Conservation (phyloP, 2,797 vertebrate species). For the Anguilla obscura region DNA sequence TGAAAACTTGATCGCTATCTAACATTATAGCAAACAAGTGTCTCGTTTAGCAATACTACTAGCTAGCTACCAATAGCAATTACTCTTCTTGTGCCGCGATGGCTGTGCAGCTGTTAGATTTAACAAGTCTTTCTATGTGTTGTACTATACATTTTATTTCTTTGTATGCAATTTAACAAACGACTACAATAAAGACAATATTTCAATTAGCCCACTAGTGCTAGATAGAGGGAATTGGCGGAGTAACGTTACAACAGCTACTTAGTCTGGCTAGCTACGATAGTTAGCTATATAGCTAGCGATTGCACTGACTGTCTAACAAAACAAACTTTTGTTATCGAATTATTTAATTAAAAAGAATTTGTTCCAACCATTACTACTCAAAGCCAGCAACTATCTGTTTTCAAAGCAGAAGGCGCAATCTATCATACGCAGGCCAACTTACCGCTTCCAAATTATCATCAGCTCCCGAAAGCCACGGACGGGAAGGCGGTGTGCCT, state of each 20-base stretch:
- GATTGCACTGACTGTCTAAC: neutral
- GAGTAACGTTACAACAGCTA: neutral
- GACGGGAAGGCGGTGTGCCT: slow-evolving; percentile 59
- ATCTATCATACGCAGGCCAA: neutral
- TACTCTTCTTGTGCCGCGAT: neutral
- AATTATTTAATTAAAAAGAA: neutral
- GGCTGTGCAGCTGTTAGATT: neutral
- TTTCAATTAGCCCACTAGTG: neutral
- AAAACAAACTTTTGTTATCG: neutral
- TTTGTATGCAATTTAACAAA: neutral
- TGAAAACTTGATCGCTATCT: neutral
- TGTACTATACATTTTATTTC: neutral
- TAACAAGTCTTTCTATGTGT: neutral
- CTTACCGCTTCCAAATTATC: slow-evolving; percentile 48
- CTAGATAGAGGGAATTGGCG: neutral
- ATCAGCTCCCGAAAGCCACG: slow-evolving; percentile 54
- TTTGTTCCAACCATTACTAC: slow-evolving; percentile 29
- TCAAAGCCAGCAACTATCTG: slow-evolving; percentile 44
- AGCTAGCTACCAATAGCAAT: neutral
- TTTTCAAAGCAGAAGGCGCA: neutral
- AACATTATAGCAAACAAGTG: neutral
- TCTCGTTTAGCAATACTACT: neutral
- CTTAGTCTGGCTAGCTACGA: neutral
- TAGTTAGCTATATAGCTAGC: neutral
- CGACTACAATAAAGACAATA: neutral